Conservation (phyloP, 1,140 invertebrate species). For the Babylonia areolata region DNA sequence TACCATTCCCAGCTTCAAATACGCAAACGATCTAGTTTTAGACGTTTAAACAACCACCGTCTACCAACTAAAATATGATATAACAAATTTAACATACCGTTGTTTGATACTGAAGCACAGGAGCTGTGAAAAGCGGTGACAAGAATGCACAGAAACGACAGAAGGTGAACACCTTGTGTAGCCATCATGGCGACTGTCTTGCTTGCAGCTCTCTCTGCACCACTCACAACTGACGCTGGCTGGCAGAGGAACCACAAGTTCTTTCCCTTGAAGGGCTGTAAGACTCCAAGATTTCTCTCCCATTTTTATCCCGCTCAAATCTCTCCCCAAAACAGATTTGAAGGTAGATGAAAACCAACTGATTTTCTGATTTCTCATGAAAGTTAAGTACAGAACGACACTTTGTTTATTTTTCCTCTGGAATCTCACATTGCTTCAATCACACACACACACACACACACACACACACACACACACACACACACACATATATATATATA, state of each 20-base stretch:
- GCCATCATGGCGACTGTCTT: conserved; percentile 35
- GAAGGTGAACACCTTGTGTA: background rate
- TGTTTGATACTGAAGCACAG: background rate
- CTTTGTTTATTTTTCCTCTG: no score
- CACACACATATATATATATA: background rate
- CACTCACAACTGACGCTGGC: background rate
- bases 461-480: background rate
- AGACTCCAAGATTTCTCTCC: background rate
- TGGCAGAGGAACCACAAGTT: background rate
- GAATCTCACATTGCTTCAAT: no score
- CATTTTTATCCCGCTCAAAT: background rate
- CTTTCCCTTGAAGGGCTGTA: background rate
- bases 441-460: background rate
- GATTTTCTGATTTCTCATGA: background rate
- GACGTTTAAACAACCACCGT: background rate
- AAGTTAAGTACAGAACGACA: no score
- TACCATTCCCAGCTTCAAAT: background rate
- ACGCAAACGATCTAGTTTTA: background rate
- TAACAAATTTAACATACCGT: background rate
- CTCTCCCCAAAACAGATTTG: background rate
- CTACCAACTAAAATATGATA: background rate
- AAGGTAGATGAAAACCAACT: background rate
- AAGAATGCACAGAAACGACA: background rate
- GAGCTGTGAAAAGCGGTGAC: background rate
- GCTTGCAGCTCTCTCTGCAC: background rate